Evolutionary conservation across 2,113 vertebrate species (phyloP).

Genomic region (Arvicanthis niloticus): DNA sequence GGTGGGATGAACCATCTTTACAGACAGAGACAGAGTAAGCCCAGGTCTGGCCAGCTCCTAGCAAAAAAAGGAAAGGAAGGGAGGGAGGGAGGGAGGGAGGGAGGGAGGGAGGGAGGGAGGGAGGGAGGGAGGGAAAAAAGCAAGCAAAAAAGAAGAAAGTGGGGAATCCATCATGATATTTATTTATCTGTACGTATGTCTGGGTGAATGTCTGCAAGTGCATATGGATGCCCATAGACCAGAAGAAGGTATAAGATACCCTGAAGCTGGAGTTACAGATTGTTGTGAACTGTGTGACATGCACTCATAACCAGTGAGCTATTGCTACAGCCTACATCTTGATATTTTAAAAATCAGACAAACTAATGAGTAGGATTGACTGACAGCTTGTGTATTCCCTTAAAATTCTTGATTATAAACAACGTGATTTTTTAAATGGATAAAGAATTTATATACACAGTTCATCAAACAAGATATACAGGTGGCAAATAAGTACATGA

Average conservation of each 20-base stretch:
- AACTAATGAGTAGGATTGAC: not conserved
- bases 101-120: too few species aligned
- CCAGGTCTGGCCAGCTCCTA: not conserved
- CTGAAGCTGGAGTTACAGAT: not conserved
- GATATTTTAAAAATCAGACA: constrained; percentile 11
- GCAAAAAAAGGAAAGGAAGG: not conserved
- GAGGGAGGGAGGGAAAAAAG: too few species aligned
- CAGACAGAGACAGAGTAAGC: not conserved
- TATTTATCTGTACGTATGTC: not conserved
- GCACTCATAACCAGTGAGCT: not conserved
- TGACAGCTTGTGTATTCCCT: not conserved
- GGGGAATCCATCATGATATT: not conserved
- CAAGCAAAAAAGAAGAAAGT: not conserved
- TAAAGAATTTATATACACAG: not conserved
- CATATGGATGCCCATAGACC: not conserved
- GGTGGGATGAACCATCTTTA: not conserved
- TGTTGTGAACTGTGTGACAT: not conserved
- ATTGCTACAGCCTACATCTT: not conserved
- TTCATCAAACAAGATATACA: not conserved
- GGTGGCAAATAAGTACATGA: constrained; percentile 10
- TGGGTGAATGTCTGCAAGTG: not conserved
- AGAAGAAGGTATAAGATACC: not conserved
- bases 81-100: too few species aligned
- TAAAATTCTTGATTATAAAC: constrained; percentile 29
- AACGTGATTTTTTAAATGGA: not conserved